Evolutionary conservation across 1,140 invertebrate species (phyloP).

Genomic region (Babylonia areolata): DNA sequence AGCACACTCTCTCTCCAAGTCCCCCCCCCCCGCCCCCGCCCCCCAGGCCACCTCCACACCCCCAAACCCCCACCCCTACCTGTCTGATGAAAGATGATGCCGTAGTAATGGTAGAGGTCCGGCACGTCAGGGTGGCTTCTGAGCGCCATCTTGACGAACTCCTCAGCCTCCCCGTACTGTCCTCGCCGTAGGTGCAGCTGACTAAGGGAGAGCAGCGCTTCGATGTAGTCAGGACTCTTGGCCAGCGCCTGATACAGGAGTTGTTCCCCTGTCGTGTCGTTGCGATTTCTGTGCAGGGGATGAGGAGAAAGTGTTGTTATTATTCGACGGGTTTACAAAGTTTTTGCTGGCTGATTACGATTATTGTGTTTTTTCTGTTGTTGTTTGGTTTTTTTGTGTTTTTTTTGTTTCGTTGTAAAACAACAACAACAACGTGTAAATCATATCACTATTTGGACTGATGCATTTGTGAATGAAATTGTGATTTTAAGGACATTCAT

Average conservation of each 20-base stretch:
- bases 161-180: constrained; percentile 53
- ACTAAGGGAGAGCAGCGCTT: constrained; percentile 55
- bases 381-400: too few relatives aligned
- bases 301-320: background rate
- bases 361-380: too few relatives aligned
- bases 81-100: constrained; percentile 73
- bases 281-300: constrained; percentile 47
- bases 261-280: constrained; percentile 46
- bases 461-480: too few relatives aligned
- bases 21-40: too few relatives aligned
- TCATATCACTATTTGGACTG: too few relatives aligned
- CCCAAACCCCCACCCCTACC: too few relatives aligned
- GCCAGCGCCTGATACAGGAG: constrained; percentile 56
- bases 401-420: too few relatives aligned
- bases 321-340: too few relatives aligned
- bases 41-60: too few relatives aligned
- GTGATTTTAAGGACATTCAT: too few relatives aligned
- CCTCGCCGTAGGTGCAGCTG: constrained; percentile 51
- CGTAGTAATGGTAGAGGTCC: constrained; percentile 76
- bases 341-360: too few relatives aligned
- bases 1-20: background rate
- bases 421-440: too few relatives aligned
- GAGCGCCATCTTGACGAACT: constrained; percentile 50
- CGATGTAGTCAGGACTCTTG: constrained; percentile 54
- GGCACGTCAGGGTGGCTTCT: constrained; percentile 58